Conservation (phyloP, 1,140 invertebrate genomes). For the Drosophila insularis region DNA sequence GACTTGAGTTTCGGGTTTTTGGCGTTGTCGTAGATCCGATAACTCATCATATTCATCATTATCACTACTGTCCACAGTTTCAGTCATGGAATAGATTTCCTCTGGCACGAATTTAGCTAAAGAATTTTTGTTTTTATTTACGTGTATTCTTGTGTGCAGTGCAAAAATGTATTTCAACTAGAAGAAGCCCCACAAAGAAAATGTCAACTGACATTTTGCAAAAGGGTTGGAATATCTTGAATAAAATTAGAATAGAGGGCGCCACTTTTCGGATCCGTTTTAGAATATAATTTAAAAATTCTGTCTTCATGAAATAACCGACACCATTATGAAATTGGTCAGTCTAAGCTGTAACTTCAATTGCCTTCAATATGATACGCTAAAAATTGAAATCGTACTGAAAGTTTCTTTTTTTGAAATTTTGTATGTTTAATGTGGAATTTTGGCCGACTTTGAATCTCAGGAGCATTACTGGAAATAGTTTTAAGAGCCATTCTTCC, state of each 20-base stretch:
- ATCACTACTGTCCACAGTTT: conserved; percentile 65
- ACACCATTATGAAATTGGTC: too few species aligned
- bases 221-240: not conserved
- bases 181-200: conserved; percentile 11
- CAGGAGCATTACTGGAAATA: too few species aligned
- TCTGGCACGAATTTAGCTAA: conserved; percentile 21
- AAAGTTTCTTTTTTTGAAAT: too few species aligned
- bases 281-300: too few species aligned
- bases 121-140: conserved; percentile 28
- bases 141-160: not conserved
- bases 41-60: conserved; percentile 72
- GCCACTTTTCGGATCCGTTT: not conserved
- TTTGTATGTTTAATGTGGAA: too few species aligned
- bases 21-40: conserved; percentile 60
- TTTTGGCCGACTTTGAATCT: too few species aligned
- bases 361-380: too few species aligned
- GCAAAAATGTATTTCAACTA: not conserved
- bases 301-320: too few species aligned
- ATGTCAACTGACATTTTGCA: not conserved
- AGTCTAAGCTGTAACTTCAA: too few species aligned
- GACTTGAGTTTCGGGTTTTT: conserved; percentile 44
- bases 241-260: not conserved
- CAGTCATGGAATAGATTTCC: conserved; percentile 44
- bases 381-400: too few species aligned
- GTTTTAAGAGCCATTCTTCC: too few species aligned